These are phyloP conservation scores for Mus pahari DNA, from an alignment of 2,113 vertebrate species.

Conservation along the genomic window DNA sequence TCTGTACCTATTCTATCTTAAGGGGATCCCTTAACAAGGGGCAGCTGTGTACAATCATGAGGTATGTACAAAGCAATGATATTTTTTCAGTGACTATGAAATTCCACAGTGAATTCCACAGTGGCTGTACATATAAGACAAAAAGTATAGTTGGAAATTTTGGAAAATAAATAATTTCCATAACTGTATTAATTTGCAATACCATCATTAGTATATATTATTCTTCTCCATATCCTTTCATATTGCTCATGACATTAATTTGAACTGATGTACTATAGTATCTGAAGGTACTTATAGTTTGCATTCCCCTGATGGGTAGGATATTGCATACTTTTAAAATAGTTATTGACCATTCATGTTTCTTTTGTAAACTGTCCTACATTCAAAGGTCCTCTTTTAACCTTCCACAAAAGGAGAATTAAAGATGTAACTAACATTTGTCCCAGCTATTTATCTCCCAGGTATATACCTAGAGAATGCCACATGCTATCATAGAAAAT, in stretches of 20 bases:
- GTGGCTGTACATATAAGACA: background rate
- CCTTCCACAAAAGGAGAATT: background rate
- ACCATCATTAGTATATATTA: background rate
- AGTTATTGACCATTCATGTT: background rate
- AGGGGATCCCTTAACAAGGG: no score
- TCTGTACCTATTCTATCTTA: background rate
- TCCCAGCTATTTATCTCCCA: background rate
- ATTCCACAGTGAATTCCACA: background rate
- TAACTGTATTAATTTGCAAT: background rate
- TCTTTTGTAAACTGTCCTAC: background rate
- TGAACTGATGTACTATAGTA: background rate
- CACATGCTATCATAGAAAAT: background rate
- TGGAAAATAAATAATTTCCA: background rate
- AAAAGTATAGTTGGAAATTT: background rate
- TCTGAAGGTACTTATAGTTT: background rate
- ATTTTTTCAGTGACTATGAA: background rate
- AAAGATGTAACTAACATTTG: background rate
- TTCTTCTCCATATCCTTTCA: background rate
- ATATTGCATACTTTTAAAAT: background rate
- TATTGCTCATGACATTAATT: background rate
- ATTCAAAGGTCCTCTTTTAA: background rate
- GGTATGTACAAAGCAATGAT: background rate
- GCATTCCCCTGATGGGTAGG: background rate
- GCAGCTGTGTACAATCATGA: background rate
- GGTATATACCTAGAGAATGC: background rate